A percentile compares a stretch with the other conserved stretches of the same genome.
Evolutionary conservation across 2,797 vertebrate genomes (phyloP).

Genomic region (Ciconia nigra): DNA sequence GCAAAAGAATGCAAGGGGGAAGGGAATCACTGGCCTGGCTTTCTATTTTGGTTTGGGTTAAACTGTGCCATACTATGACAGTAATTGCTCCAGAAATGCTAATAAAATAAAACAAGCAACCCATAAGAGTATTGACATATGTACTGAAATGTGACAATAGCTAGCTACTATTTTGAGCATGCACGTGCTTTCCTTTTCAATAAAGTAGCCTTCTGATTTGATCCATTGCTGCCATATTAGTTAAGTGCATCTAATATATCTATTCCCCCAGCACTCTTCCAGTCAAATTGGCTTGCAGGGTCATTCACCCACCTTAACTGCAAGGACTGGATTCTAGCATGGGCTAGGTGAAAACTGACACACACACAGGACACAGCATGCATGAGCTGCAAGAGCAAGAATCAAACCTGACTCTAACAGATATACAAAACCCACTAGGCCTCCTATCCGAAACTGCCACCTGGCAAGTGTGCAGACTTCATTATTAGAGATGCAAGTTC

Average conservation of each 20-base stretch:
- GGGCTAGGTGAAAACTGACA: neutral
- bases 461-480: neutral
- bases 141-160: neutral
- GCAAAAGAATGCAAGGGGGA: neutral
- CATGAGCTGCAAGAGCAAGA: neutral
- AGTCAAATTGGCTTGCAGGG: neutral
- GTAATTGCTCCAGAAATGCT: neutral
- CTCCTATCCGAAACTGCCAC: neutral
- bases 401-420: neutral
- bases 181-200: neutral
- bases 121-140: neutral
- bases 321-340: neutral
- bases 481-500: neutral
- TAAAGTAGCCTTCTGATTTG: neutral
- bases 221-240: neutral
- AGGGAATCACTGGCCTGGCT: neutral
- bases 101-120: neutral
- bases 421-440: neutral
- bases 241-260: neutral
- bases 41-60: neutral
- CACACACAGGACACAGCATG: neutral
- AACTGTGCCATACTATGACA: neutral
- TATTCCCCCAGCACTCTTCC: neutral
- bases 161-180: neutral
- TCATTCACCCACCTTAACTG: neutral